phyloP scores from a whole-genome alignment of 2,888 invertebrate species.

The Scaptomyza polygonia region DNA sequence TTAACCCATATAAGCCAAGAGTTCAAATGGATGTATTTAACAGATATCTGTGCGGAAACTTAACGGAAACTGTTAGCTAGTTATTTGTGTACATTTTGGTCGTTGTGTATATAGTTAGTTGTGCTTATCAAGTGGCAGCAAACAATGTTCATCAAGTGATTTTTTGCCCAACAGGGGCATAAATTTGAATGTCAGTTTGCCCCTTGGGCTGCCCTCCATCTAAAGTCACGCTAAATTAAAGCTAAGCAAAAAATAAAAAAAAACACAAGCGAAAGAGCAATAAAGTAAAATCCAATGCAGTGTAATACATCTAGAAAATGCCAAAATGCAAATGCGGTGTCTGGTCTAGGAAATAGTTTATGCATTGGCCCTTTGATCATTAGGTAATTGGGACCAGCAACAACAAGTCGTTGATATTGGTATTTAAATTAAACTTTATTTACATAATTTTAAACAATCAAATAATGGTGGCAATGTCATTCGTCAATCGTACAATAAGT shows the following conservation, averaged over 20 bases:
- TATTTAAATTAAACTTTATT: conserved; percentile 36
- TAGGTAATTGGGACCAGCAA: conserved; percentile 4
- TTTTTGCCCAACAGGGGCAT: conserved; percentile 32
- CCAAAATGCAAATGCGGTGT: conserved; percentile 21
- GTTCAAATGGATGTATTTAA: background rate
- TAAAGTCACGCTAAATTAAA: background rate
- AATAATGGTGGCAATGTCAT: background rate
- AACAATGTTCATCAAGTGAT: conserved; percentile 22
- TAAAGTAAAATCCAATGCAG: background rate
- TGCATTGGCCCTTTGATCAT: conserved; percentile 13
- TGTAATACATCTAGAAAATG: conserved; percentile 3
- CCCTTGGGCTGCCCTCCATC: background rate
- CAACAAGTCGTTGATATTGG: background rate
- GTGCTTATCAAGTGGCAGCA: conserved; percentile 55
- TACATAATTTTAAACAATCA: conserved; percentile 9
- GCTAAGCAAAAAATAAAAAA: too few relatives aligned
- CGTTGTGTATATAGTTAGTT: conserved; percentile 29
- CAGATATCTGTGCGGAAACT: background rate
- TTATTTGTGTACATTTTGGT: conserved; percentile 29
- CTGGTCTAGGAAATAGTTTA: conserved; percentile 9
- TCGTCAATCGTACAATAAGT: background rate
- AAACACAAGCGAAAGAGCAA: background rate
- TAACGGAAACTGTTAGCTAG: conserved; percentile 40
- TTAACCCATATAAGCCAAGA: background rate
- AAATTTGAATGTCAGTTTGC: conserved; percentile 4